A percentile compares a stretch with the other conserved stretches of the same genome.
These are phyloP conservation scores for Tylochromis polylepis DNA, from an alignment of 2,113 vertebrate genomes.

Conservation along the genomic window DNA sequence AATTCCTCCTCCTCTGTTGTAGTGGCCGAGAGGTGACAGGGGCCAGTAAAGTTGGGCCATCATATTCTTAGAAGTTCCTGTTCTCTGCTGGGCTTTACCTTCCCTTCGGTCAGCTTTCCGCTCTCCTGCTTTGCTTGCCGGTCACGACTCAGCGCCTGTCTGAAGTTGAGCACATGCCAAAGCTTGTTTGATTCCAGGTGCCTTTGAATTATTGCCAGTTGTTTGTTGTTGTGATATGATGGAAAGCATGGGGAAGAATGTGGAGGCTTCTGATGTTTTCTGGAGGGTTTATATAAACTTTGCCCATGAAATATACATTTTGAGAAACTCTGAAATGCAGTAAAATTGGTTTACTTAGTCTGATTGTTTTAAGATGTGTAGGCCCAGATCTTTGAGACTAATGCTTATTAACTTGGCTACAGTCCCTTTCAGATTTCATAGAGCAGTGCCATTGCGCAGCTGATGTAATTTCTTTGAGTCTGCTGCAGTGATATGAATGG, in stretches of 20 bases:
- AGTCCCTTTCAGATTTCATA: not conserved
- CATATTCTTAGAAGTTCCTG: not conserved
- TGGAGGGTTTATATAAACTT: not conserved
- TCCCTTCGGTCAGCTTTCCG: not conserved
- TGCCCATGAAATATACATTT: not conserved
- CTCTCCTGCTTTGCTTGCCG: conserved; percentile 15
- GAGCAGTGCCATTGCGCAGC: not conserved
- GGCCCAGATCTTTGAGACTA: not conserved
- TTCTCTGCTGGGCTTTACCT: conserved; percentile 15
- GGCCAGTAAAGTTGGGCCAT: not conserved
- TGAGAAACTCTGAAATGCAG: not conserved
- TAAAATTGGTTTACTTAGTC: not conserved
- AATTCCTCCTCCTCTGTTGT: not conserved
- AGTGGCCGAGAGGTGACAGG: not conserved
- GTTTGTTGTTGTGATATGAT: conserved; percentile 40
- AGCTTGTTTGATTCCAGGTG: conserved; percentile 20
- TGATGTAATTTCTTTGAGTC: not conserved
- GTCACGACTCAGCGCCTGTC: conserved; percentile 40
- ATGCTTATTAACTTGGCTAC: conserved; percentile 40
- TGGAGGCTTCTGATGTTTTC: not conserved
- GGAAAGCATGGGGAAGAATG: not conserved
- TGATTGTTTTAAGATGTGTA: not conserved
- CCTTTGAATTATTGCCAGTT: conserved; percentile 43
- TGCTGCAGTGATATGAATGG: conserved; percentile 6
- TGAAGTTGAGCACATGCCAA: conserved; percentile 46